A percentile compares a stretch with the other conserved stretches of the same genome.
Evolutionary conservation across 2,888 invertebrate genomes (phyloP).

Genomic region (Trichopoda pennipes): DNA sequence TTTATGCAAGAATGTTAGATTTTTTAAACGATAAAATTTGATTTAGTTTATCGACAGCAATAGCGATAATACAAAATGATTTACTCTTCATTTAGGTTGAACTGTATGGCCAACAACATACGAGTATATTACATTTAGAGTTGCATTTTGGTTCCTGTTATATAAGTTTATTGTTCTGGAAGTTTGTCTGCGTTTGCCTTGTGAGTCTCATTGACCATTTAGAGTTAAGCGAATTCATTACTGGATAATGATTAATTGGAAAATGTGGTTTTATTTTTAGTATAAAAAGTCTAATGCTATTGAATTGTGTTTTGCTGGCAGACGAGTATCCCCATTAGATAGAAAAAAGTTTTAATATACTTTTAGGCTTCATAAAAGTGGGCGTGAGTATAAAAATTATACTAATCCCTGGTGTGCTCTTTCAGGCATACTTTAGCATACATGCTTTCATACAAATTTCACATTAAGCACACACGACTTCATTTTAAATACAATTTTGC

Average conservation of each 20-base stretch:
- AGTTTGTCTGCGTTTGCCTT: not conserved
- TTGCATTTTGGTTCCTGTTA: slow-evolving; percentile 3
- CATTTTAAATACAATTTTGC: slow-evolving; percentile 60
- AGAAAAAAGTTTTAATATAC: slow-evolving; percentile 27
- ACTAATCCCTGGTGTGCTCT: slow-evolving; percentile 23
- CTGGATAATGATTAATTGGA: slow-evolving; percentile 66
- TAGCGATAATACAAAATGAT: slow-evolving; percentile 11
- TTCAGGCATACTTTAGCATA: slow-evolving; percentile 11
- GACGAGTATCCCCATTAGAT: slow-evolving; percentile 17
- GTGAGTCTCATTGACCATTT: slow-evolving; percentile 54
- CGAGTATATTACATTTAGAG: slow-evolving; percentile 28
- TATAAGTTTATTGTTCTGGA: not conserved
- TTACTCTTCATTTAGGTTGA: slow-evolving; percentile 23
- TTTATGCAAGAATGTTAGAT: slow-evolving; percentile 26
- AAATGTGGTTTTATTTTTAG: slow-evolving; percentile 55
- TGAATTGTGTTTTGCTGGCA: slow-evolving; percentile 19
- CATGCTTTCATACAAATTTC: slow-evolving; percentile 3
- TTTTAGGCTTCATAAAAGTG: not conserved
- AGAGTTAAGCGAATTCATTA: slow-evolving; percentile 58
- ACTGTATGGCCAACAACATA: not conserved
- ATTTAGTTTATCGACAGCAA: slow-evolving; percentile 60
- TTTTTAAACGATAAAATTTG: slow-evolving; percentile 63
- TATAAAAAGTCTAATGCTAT: slow-evolving; percentile 28
- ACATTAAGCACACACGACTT: slow-evolving; percentile 24
- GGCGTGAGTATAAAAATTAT: not conserved